These are phyloP conservation scores for Drosophila parabipectinata DNA, from an alignment of 1,140 invertebrate genomes.

Conservation along the genomic window DNA sequence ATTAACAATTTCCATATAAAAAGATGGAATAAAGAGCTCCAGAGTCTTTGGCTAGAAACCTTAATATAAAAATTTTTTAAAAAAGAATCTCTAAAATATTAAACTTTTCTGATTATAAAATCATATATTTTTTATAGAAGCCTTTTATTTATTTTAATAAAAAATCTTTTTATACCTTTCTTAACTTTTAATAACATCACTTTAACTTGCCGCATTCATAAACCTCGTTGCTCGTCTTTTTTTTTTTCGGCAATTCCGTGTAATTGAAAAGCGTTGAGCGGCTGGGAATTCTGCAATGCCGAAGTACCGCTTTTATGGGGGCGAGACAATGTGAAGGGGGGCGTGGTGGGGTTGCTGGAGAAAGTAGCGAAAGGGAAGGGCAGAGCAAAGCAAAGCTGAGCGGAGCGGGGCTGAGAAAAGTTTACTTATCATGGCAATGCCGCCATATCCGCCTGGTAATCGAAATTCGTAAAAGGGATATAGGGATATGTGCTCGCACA, in stretches of 20 bases:
- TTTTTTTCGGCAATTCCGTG: conserved; percentile 39
- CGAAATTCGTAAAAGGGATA: conserved; percentile 59
- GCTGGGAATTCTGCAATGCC: conserved; percentile 29
- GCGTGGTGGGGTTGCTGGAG: conserved; percentile 2
- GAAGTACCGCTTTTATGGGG: conserved; percentile 3
- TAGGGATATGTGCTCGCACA: conserved; percentile 28
- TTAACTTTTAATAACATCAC: conserved; percentile 24
- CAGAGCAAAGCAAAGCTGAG: conserved; percentile 12
- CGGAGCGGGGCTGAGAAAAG: conserved; percentile 10
- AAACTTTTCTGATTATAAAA: too few relatives aligned
- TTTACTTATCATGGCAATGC: conserved; percentile 57
- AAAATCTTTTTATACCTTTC: background rate
- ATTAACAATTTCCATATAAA: background rate
- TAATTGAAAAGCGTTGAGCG: conserved; percentile 64
- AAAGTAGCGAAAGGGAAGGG: conserved; percentile 10
- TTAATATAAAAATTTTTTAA: too few relatives aligned
- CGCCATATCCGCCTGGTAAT: conserved; percentile 72
- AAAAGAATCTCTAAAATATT: too few relatives aligned
- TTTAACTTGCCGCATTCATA: conserved; percentile 35
- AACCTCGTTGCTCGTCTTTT: conserved; percentile 35
- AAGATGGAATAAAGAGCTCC: background rate
- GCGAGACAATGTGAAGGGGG: conserved; percentile 26
- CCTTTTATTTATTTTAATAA: background rate
- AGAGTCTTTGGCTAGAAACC: too few relatives aligned
- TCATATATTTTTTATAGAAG: too few relatives aligned